A percentile compares a stretch with the other conserved stretches of the same genome.
These are phyloP conservation scores for Xylota segnis DNA, from an alignment of 2,888 invertebrate genomes.

Conservation along the genomic window DNA sequence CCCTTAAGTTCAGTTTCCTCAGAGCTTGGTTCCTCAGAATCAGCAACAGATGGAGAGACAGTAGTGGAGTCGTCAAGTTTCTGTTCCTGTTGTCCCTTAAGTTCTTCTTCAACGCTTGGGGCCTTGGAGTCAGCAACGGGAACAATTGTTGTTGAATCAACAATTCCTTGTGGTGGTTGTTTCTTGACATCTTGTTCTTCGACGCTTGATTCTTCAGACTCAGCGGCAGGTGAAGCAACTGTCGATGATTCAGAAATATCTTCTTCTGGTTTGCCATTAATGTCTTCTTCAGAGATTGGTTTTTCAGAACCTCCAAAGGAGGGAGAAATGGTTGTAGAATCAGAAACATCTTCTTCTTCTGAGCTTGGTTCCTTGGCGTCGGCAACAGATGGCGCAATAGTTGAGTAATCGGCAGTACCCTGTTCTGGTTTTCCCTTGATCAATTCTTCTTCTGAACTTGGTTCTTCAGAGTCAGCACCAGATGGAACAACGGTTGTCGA, in stretches of 20 bases:
- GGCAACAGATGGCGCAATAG: conserved; percentile 24
- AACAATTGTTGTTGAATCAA: conserved; percentile 46
- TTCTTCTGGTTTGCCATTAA: conserved; percentile 5
- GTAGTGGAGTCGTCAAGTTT: conserved; percentile 19
- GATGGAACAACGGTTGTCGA: conserved; percentile 45
- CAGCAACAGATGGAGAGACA: not conserved
- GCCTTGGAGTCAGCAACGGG: conserved; percentile 62
- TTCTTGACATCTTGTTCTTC: conserved; percentile 7
- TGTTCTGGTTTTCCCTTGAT: conserved; percentile 4
- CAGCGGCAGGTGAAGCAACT: not conserved
- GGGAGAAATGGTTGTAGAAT: conserved; percentile 45
- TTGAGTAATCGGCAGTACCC: conserved; percentile 47
- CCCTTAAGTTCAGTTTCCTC: conserved; percentile 23
- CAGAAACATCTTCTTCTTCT: conserved; percentile 40
- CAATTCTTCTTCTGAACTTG: conserved; percentile 14
- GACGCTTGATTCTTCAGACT: conserved; percentile 17
- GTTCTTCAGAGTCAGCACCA: conserved; percentile 57
- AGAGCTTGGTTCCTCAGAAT: conserved; percentile 26
- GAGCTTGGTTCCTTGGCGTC: conserved; percentile 1
- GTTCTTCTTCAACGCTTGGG: conserved; percentile 15
- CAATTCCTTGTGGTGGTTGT: conserved; percentile 15
- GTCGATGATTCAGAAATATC: conserved; percentile 38
- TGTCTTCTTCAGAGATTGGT: conserved; percentile 3
- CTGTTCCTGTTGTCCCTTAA: conserved; percentile 17
- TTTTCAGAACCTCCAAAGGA: conserved; percentile 55